Evolutionary conservation across 1,140 invertebrate species (phyloP), one percentile per base, ranked within the genome.

Genomic region (Mactra quadrangularis): DNA sequence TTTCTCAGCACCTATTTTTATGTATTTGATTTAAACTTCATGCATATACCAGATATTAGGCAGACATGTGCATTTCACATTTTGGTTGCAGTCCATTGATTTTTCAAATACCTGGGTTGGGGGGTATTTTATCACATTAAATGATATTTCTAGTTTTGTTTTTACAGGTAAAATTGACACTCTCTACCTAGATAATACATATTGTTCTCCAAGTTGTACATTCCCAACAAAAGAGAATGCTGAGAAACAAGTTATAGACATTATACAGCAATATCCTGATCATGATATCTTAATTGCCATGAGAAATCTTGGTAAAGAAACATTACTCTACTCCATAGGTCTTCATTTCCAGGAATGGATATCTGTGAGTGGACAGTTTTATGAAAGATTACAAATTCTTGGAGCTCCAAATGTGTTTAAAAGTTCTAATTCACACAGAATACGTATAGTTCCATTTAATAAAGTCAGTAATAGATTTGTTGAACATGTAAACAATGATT

Each of bases 151-250:
- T n/a, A n/a, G n/a, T n/a, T n/a, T n/a, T n/a, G n/a, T n/a, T n/a
- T n/a, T 78, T 75, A n/a, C 47, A 71, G 79, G 53, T 0, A 71
- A 81, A 19, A 87, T 94, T 47, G 93, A 94, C 84, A 64, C 90
- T 1, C 68, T 94, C 1, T 94, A 93, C 86, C 70, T 94, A 31
- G 94, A 94, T 81, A 94, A 94, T 79, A 94, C 93, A 0, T 94
- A 93, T 79, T 94, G 92, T 82, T 87, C 89, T 70, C 90, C 91
- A n/a, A 64, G 83, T 11, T 93, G 92, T 85, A 47, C 79, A 17
- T 93, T 94, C 86, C 91, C 91, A 25, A 71, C 89, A 6, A 68
- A 90, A 62, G 87, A 91, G 29, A 82, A 89, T 47, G 89, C 88
- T 27, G 74, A 85, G n/a, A 53, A 89, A 31, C 53, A 86, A 33